A percentile compares a stretch with the other conserved stretches of the same genome.
phyloP scores from a whole-genome alignment of 2,797 vertebrate species.

The Austrolebias charrua region DNA sequence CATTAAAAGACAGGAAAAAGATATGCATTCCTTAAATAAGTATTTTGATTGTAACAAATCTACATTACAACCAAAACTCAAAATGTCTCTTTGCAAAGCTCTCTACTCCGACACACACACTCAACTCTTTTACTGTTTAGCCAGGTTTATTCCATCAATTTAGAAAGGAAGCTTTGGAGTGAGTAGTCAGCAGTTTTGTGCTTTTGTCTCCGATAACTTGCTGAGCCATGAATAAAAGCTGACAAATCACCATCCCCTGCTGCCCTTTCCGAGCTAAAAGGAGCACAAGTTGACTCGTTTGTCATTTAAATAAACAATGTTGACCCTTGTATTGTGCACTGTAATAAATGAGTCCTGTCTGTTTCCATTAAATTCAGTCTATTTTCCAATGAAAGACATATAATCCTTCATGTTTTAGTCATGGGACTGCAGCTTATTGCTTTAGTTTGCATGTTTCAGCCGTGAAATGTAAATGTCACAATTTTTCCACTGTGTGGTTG shows the following conservation, averaged over 20 bases:
- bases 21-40: too few relatives aligned
- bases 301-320: slow-evolving; percentile 10
- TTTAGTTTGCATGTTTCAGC: slow-evolving; percentile 11
- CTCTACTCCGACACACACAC: slow-evolving; percentile 27
- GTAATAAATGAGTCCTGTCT: neutral
- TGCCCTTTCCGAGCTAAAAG: neutral
- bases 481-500: slow-evolving; percentile 13
- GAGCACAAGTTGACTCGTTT: neutral
- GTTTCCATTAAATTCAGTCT: slow-evolving; percentile 14
- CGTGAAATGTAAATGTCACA: slow-evolving; percentile 33
- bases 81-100: slow-evolving; percentile 26
- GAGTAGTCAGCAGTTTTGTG: slow-evolving; percentile 26
- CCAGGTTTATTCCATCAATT: slow-evolving; percentile 33
- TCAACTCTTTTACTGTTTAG: slow-evolving; percentile 30
- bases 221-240: slow-evolving; percentile 13
- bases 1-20: too few relatives aligned
- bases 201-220: slow-evolving; percentile 2
- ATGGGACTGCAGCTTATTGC: slow-evolving; percentile 10
- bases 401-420: slow-evolving; percentile 11
- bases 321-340: neutral
- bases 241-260: neutral
- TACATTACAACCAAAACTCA: slow-evolving; percentile 3
- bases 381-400: slow-evolving; percentile 3
- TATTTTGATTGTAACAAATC: too few relatives aligned
- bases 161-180: slow-evolving; percentile 8